Evolutionary conservation across 2,113 vertebrate genomes (phyloP).

Genomic region (Muntiacus reevesi): DNA sequence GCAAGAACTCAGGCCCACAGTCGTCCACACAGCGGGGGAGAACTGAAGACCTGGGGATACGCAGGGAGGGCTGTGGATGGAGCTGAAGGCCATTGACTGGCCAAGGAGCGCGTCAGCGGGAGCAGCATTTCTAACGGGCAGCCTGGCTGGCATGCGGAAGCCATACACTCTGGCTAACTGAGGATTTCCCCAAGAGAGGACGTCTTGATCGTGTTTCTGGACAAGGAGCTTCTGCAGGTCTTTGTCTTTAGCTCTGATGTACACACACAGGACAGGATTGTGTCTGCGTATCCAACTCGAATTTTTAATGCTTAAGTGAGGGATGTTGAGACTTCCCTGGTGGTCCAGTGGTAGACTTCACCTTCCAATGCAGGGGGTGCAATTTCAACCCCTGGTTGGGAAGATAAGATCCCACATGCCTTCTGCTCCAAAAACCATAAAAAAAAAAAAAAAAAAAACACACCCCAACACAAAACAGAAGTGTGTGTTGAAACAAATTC

Average conservation of each 20-base stretch:
- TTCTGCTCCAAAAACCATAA: neutral
- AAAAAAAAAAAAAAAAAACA: too few relatives aligned
- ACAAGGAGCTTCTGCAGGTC: neutral
- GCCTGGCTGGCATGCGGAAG: neutral
- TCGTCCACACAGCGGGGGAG: neutral
- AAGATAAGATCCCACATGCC: neutral
- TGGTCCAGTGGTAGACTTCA: neutral
- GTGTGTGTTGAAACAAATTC: neutral
- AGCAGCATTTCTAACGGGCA: neutral
- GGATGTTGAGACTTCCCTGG: neutral
- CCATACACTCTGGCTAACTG: neutral
- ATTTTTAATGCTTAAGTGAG: neutral
- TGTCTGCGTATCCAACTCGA: neutral
- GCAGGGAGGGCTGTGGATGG: too few relatives aligned
- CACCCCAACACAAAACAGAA: neutral
- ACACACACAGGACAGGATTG: neutral
- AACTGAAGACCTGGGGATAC: rapidly evolving
- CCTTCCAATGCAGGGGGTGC: neutral
- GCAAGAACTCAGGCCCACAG: neutral
- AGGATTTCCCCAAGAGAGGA: neutral
- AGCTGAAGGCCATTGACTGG: neutral
- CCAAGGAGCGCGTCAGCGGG: neutral
- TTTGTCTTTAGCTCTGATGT: neutral
- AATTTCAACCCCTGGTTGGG: neutral
- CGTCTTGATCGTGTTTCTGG: neutral